Conservation (phyloP, 2,113 vertebrate genomes). For the Mesitornis unicolor region DNA sequence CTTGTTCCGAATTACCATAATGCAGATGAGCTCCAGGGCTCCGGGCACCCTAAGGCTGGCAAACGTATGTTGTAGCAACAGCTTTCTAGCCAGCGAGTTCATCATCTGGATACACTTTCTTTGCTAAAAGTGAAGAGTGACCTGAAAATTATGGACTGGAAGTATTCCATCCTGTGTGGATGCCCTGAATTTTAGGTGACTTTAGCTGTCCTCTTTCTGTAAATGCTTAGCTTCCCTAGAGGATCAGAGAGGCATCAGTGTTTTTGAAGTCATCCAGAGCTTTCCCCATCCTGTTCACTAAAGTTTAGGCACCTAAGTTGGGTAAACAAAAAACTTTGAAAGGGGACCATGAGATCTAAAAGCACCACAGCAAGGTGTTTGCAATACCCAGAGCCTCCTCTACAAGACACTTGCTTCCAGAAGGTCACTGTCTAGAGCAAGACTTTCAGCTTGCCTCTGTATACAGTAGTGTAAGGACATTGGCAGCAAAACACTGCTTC, state of each 20-base stretch:
- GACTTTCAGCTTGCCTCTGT: background rate
- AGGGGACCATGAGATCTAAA: background rate
- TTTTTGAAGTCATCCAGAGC: background rate
- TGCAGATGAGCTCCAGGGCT: conserved; percentile 34
- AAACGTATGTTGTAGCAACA: background rate
- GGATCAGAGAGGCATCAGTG: background rate
- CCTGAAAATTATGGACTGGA: background rate
- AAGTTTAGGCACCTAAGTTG: background rate
- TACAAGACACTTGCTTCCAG: background rate
- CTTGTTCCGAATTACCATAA: conserved; percentile 44
- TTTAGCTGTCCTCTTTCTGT: background rate
- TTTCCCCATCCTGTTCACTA: background rate
- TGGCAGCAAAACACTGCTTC: background rate
- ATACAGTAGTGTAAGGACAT: background rate
- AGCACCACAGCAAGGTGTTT: background rate
- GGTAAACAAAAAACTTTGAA: background rate
- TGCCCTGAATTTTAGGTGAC: background rate
- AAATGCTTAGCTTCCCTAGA: background rate
- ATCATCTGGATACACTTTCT: background rate
- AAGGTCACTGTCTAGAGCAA: background rate
- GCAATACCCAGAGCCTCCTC: background rate
- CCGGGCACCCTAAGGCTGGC: background rate
- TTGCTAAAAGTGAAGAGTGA: background rate
- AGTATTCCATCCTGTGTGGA: background rate
- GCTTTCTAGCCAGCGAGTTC: background rate